Evolutionary conservation across 2,797 vertebrate species (phyloP).

Genomic region (Coilia nasus): DNA sequence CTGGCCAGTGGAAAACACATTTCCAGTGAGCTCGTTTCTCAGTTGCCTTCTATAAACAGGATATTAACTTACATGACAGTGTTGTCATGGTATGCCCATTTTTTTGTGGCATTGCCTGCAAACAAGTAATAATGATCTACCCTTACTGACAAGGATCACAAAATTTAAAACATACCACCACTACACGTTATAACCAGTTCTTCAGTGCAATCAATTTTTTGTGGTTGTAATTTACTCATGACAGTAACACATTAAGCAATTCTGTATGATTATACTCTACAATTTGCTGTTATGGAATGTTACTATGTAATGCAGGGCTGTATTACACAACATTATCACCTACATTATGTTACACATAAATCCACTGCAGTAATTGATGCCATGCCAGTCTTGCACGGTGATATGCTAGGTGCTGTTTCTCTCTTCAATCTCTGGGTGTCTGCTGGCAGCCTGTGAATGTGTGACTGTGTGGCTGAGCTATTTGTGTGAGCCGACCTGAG

Average conservation of each 20-base stretch:
- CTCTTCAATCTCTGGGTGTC: slow-evolving; percentile 35
- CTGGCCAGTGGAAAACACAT: slow-evolving; percentile 21
- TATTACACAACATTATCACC: background rate
- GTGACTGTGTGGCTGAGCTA: slow-evolving; percentile 62
- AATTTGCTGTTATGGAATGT: background rate
- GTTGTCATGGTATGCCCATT: slow-evolving; percentile 3
- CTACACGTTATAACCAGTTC: background rate
- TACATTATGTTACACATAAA: slow-evolving; percentile 14
- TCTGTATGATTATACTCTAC: background rate
- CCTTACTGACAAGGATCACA: background rate
- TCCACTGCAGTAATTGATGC: background rate
- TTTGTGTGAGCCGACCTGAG: slow-evolving; percentile 76
- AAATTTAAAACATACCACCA: background rate
- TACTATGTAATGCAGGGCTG: background rate
- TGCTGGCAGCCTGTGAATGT: slow-evolving; percentile 59
- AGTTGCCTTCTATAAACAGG: slow-evolving; percentile 14
- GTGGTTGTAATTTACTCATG: background rate
- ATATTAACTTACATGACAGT: slow-evolving; percentile 24
- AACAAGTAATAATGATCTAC: background rate
- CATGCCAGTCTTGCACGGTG: background rate
- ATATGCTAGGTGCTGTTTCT: background rate
- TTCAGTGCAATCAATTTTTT: background rate
- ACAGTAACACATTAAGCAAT: background rate
- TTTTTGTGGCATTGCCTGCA: slow-evolving; percentile 5
- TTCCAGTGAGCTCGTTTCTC: slow-evolving; percentile 16